Base-by-base conservation (phyloP, 1,140 invertebrate species). In the Aphidius gifuensis region DNA sequence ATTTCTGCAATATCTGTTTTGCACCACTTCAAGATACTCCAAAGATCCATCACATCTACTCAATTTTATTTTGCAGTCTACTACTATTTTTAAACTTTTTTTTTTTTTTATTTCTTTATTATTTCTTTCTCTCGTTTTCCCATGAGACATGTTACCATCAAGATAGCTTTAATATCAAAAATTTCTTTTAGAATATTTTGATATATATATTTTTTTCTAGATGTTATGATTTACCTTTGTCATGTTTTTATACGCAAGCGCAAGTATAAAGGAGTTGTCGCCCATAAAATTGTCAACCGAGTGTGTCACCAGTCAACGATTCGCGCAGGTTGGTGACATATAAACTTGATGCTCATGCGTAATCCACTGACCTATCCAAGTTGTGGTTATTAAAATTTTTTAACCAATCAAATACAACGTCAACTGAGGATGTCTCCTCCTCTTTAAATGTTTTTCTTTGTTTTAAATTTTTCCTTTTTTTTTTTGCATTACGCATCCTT, bases 331-430 rank as follows among this genome's bases (percentile, higher is more conserved):
- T 61, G 76, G 75, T 79, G 79, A 79, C 78, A 80, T 73, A 46
- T 55, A 67, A 60, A 58, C 60, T 3, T 55, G 53, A 6, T 70
- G 74, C 75, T 78, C 79, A 81, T 81, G 79, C 79, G 79, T 81
- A 80, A 75, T 79, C 60, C 67, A 66, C 59, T 65, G 68, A 67
- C 79, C 79, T 81, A 81, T 80, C 78, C 70, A 69, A 71, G 72
- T n/a, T 39, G 64, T 66, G 69, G 66, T 72, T 77, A 80, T 79
- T 80, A 80, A 81, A 81, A 80, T 80, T 80, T 80, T 77, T 79
- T 68, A 69, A 62, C 78, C 79, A 81, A 81, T 80, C 71, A 76
- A 73, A 66, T 74, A 61, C 60, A 51, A 65, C 70, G 57, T 64
- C 68, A 62, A 65, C 63, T 69, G 69, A 70, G 65, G 72, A 66